Conservation (phyloP, 2,113 vertebrate genomes). For the Tenebrosternarchus preto region DNA sequence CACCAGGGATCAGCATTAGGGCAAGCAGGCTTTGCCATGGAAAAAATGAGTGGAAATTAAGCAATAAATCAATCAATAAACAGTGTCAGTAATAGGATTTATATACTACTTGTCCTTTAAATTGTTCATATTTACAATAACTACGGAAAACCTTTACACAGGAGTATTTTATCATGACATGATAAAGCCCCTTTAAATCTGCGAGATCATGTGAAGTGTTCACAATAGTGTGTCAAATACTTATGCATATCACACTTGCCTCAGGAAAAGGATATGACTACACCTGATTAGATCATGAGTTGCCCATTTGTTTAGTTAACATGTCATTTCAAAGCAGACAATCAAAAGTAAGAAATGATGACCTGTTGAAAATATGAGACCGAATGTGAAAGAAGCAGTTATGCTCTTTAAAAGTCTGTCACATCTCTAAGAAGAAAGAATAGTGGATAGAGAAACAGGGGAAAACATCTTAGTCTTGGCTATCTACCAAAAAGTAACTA, state of each 20-base stretch:
- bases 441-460: background rate
- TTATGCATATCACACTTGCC: background rate
- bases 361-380: background rate
- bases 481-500: background rate
- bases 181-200: background rate
- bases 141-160: background rate
- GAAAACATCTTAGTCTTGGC: background rate
- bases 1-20: background rate
- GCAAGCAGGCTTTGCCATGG: too few relatives aligned
- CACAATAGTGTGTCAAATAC: background rate
- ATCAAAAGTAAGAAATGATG: conserved; percentile 23
- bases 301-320: conserved; percentile 63
- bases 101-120: too few relatives aligned
- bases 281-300: conserved; percentile 16
- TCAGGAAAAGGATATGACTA: conserved; percentile 27
- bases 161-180: too few relatives aligned
- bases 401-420: background rate
- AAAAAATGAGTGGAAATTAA: too few relatives aligned
- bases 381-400: background rate
- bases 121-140: background rate
- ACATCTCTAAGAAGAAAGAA: background rate
- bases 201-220: background rate
- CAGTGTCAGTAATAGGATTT: too few relatives aligned
- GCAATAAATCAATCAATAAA: too few relatives aligned
- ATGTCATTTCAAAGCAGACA: conserved; percentile 47